A percentile compares a stretch with the other conserved stretches of the same genome.
Conservation (phyloP, 1,140 invertebrate species). For the Probaryconus sp. region DNA sequence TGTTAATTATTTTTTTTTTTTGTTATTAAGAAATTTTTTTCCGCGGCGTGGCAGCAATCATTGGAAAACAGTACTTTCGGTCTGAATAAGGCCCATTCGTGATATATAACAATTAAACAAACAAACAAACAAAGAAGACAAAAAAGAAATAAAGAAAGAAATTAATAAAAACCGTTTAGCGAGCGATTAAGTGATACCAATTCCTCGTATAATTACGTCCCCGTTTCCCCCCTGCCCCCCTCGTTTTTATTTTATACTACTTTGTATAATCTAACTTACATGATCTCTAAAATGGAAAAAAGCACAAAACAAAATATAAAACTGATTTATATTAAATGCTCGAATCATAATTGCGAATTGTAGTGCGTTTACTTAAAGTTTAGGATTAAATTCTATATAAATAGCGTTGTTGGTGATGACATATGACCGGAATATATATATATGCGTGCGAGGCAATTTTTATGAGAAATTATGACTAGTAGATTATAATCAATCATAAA, state of each 20-base stretch:
- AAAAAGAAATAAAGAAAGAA: too few species aligned
- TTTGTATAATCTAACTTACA: slow-evolving; percentile 76
- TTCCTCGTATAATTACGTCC: slow-evolving; percentile 24
- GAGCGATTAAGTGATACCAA: slow-evolving; percentile 70
- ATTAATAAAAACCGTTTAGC: slow-evolving; percentile 61
- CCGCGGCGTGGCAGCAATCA: slow-evolving; percentile 38
- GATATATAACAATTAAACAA: slow-evolving; percentile 58
- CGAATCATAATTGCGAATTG: slow-evolving; percentile 70
- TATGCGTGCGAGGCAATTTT: too few species aligned
- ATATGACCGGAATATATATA: too few species aligned
- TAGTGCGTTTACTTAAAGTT: slow-evolving; percentile 69
- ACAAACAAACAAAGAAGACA: too few species aligned
- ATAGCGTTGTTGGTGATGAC: slow-evolving; percentile 19
- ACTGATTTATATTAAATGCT: slow-evolving; percentile 77
- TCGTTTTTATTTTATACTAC: slow-evolving; percentile 77
- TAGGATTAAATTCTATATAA: slow-evolving; percentile 40
- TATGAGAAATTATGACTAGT: too few species aligned
- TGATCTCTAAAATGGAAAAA: slow-evolving; percentile 76
- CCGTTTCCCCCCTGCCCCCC: background rate
- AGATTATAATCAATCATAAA: too few species aligned
- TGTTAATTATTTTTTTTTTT: too few species aligned
- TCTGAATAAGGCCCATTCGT: slow-evolving; percentile 58
- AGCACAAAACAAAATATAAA: slow-evolving; percentile 75
- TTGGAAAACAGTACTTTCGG: slow-evolving; percentile 40
- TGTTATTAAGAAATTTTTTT: background rate